Base-by-base conservation (phyloP, 2,113 vertebrate species). In the Tetraodon nigroviridis region DNA sequence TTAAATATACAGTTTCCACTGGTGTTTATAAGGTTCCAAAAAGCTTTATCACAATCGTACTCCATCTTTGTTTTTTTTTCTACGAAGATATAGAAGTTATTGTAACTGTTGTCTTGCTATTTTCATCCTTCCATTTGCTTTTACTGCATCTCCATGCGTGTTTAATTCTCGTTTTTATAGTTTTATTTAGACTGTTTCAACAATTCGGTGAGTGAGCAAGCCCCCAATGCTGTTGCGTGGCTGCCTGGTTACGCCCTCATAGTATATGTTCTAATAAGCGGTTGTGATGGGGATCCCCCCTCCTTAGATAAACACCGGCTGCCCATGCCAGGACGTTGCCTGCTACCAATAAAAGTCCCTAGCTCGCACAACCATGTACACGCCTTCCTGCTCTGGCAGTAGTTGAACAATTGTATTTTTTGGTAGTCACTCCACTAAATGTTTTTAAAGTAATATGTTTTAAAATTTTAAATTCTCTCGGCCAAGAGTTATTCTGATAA, bases 211-310 rank as follows among this genome's bases (percentile, higher is more conserved):
- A 81, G 73, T 64, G 60, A 82, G 71, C 61, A 80, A 78, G 63
- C 64, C 79, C 51, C 69, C 73, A 75, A 79, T 86, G 71, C 74
- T 76, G 64, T 83, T 83, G 82, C 84, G 76, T 58, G 58, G 75
- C 75, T 80, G 79, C 81, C 81, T 82, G 72, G 75, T 79, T 79
- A 58, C 80, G 59, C 75, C 82, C 78, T 72, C 78, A 86, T 75
- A 8, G 32, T 37, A 78, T 85, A 76, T 78, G 76, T 87, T 68
- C 82, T 83, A 81, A 87, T 84, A 85, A 85, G 80, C 78, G 81
- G 82, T 83, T 83, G 60, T 82, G 82, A 84, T 86, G 84, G 83
- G 85, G 80, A 82, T 84, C 83, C 81, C 78, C 74, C 58, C 78
- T 61, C 32, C 62, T 57, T 76, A 80, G 84, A 86, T 84, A 84